Evolutionary conservation across 2,888 invertebrate genomes (phyloP), one percentile per base, ranked within the genome.

Genomic region (Andricus quercusramuli): DNA sequence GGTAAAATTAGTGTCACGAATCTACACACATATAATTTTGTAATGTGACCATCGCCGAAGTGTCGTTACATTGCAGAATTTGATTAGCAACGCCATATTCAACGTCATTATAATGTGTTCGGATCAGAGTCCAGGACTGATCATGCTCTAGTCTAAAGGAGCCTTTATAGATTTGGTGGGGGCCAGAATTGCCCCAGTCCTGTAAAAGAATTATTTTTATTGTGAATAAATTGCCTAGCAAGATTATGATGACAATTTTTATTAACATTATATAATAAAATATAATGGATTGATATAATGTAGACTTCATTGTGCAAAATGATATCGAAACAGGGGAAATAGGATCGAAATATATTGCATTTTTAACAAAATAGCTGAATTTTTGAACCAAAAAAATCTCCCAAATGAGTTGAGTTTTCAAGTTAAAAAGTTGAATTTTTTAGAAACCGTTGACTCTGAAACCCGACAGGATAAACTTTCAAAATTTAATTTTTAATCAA

Each of bases 101-200:
- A 67, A 91, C 88, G 80, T 93, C 91, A 62, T 91, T 91, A n/a
- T 90, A 88, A 22, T 89, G 85, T 32, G 94, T 91, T 85, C 94
- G 91, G 25, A 94, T 93, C 70, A 94, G 94, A 1, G 96, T 96
- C 96, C 96, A 97, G 15, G 95, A 95, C 87, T 94, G 94, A 91
- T 97, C 96, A 65, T 93, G 93, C 90, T 96, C 96, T 77, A 96
- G 93, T 87, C 95, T 93, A 90, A 94, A 97, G 32, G 95, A 95
- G 17, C 96, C 96, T 68, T 95, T 90, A 89, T 94, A 96, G 74
- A 93, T 92, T 86, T 96, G 96, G 8, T 95, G 94, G 81, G 94
- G 94, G 77, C 84, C 85, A 25, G 93, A 92, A 66, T 90, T 85
- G 68, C 95, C 95, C 96, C 97, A 97, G 91, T 97, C 97, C 95